Percentiles rank a stretch among this genome's conserved stretches.
Conservation (phyloP, 2,888 invertebrate genomes). For the Bunonema sp. region DNA sequence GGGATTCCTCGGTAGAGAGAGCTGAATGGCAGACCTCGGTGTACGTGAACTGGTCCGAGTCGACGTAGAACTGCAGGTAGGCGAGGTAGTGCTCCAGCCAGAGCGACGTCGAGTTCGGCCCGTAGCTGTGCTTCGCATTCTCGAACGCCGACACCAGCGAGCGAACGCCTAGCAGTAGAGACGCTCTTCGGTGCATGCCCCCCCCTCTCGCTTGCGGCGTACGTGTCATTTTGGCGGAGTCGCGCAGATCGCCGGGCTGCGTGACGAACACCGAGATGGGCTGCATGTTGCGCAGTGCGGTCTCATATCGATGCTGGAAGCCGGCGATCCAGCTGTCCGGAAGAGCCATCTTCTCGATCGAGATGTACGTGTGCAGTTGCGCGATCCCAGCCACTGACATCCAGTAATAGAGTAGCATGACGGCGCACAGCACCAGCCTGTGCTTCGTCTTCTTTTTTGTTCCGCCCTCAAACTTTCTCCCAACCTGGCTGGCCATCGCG, state of each 20-base stretch:
- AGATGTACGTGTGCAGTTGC: slow-evolving; percentile 24
- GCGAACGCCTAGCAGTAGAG: slow-evolving; percentile 16
- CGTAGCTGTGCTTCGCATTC: slow-evolving; percentile 23
- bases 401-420: slow-evolving; percentile 25
- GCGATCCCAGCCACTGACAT: slow-evolving; percentile 22
- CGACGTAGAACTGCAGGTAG: slow-evolving; percentile 24
- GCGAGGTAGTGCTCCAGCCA: slow-evolving; percentile 28
- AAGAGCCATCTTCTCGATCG: slow-evolving; percentile 36
- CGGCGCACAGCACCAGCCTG: slow-evolving; percentile 11
- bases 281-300: slow-evolving; percentile 28
- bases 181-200: background rate
- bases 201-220: background rate
- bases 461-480: background rate
- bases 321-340: slow-evolving; percentile 33
- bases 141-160: slow-evolving; percentile 29
- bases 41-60: slow-evolving; percentile 6
- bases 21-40: slow-evolving; percentile 2
- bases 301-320: slow-evolving; percentile 23
- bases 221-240: slow-evolving; percentile 19
- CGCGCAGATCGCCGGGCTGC: slow-evolving; percentile 28
- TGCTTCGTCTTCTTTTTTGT: no score
- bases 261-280: slow-evolving; percentile 31
- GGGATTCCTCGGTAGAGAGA: no score
- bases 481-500: slow-evolving; percentile 15
- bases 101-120: slow-evolving; percentile 32